Evolutionary conservation across 2,113 vertebrate genomes (phyloP).

Genomic region (Apeltes quadracus): DNA sequence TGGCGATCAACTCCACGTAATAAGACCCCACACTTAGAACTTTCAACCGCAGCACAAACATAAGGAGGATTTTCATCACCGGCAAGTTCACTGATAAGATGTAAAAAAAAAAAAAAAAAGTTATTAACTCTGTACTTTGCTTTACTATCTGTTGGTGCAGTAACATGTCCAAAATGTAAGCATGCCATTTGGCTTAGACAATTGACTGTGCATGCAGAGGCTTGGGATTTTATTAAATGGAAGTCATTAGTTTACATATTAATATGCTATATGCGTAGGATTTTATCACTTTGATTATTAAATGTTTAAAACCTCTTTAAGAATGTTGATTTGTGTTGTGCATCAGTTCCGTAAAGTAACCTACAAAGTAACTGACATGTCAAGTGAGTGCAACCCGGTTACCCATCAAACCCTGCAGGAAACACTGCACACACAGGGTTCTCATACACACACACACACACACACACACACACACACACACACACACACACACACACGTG

Average conservation of each 20-base stretch:
- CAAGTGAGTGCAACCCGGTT: not conserved
- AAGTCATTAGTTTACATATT: not conserved
- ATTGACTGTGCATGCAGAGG: not conserved
- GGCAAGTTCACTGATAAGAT: not conserved
- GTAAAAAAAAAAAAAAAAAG: too few species aligned
- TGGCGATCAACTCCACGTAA: conserved; percentile 63
- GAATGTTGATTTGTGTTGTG: not conserved
- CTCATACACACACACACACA: too few species aligned
- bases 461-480: not conserved
- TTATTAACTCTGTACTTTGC: not conserved
- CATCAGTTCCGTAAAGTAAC: not conserved
- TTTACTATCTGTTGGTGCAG: not conserved
- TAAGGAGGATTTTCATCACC: not conserved
- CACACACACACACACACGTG: not conserved
- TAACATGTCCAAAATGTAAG: not conserved
- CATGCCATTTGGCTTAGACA: not conserved
- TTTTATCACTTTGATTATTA: not conserved
- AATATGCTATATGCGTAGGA: not conserved
- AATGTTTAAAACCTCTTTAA: not conserved
- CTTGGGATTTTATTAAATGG: not conserved
- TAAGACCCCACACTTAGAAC: not conserved
- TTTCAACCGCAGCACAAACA: conserved; percentile 3
- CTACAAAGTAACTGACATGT: not conserved
- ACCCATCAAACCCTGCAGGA: not conserved
- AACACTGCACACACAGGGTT: not conserved